These are phyloP conservation scores for Crotalus viridis DNA, from an alignment of 2,113 vertebrate species.

Conservation along the genomic window DNA sequence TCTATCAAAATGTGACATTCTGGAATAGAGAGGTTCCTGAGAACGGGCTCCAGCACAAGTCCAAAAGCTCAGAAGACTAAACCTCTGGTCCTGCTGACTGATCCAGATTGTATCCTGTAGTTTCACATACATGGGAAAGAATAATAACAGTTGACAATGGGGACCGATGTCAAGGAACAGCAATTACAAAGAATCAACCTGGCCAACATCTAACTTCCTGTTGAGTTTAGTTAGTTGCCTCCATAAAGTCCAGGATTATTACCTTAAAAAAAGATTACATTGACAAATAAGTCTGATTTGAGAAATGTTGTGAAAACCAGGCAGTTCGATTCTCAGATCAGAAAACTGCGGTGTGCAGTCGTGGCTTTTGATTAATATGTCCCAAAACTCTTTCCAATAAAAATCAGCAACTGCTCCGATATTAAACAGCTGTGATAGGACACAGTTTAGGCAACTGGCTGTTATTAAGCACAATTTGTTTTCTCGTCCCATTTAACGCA, in stretches of 20 bases:
- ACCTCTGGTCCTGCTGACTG: too few species aligned
- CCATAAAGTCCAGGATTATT: neutral
- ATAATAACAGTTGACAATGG: neutral
- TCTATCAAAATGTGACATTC: too few species aligned
- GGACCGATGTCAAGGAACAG: neutral
- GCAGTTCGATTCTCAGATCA: constrained; percentile 39
- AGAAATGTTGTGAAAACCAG: constrained; percentile 44
- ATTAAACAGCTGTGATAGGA: constrained; percentile 66
- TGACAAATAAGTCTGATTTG: constrained; percentile 27
- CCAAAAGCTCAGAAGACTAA: too few species aligned
- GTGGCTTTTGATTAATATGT: neutral
- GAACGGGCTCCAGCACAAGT: too few species aligned
- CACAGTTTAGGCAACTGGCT: constrained; percentile 59
- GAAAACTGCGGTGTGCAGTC: constrained; percentile 50
- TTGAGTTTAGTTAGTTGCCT: neutral
- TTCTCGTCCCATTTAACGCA: constrained; percentile 62
- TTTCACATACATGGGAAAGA: neutral
- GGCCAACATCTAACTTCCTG: neutral
- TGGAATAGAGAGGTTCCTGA: too few species aligned
- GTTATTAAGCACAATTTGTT: constrained; percentile 65
- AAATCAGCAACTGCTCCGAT: constrained; percentile 59
- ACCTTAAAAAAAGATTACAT: neutral
- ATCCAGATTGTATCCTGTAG: neutral
- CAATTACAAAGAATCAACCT: neutral
- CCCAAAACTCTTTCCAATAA: constrained; percentile 20